Conservation (phyloP, 2,888 invertebrate species). For the Acleris laterana region DNA sequence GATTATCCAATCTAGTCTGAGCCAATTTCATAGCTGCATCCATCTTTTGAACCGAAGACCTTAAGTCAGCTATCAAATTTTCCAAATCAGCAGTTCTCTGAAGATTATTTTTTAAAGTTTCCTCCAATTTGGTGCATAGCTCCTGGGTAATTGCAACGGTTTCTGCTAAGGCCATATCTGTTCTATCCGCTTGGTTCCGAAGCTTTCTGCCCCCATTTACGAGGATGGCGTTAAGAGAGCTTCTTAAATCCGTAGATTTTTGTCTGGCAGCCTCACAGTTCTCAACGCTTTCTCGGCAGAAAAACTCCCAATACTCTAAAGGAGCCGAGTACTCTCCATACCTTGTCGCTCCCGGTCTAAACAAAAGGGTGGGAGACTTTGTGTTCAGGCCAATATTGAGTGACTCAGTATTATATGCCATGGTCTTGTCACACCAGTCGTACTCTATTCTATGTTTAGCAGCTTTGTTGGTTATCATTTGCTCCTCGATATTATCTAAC, state of each 20-base stretch:
- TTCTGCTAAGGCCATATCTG: slow-evolving; percentile 90
- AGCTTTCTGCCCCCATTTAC: slow-evolving; percentile 91
- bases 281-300: slow-evolving; percentile 90
- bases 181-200: slow-evolving; percentile 91
- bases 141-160: slow-evolving; percentile 92
- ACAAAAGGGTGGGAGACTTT: slow-evolving; percentile 88
- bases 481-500: slow-evolving; percentile 87
- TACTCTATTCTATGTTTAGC: slow-evolving; percentile 93
- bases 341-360: slow-evolving; percentile 91
- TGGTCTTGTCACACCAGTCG: slow-evolving; percentile 96
- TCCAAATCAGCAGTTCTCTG: slow-evolving; percentile 91
- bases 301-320: slow-evolving; percentile 92
- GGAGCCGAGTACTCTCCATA: slow-evolving; percentile 88
- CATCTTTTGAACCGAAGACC: slow-evolving; percentile 88
- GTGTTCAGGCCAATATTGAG: slow-evolving; percentile 88
- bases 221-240: slow-evolving; percentile 89
- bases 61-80: slow-evolving; percentile 87
- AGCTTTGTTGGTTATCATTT: slow-evolving; percentile 89
- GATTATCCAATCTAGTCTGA: slow-evolving; percentile 92
- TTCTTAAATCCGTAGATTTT: slow-evolving; percentile 89
- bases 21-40: slow-evolving; percentile 94
- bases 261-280: slow-evolving; percentile 90
- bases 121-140: slow-evolving; percentile 88
- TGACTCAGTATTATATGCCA: slow-evolving; percentile 91
- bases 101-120: slow-evolving; percentile 87